phyloP scores from a whole-genome alignment of 2,113 vertebrate species.

The Rhynchopsitta pachyrhyncha region DNA sequence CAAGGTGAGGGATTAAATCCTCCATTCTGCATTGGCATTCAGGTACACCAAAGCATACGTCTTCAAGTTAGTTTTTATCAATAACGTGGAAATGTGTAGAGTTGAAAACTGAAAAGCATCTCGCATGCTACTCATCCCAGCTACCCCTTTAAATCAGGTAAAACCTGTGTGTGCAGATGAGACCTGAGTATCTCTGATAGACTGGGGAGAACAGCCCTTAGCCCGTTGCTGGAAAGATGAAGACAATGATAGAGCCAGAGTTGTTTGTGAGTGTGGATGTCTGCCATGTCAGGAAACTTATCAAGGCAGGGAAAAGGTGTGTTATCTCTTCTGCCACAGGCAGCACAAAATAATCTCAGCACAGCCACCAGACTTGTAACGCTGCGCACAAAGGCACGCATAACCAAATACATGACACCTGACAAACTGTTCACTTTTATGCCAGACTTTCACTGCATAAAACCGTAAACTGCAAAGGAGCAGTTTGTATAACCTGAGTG shows the following conservation, averaged over 20 bases:
- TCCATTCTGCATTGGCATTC: background rate
- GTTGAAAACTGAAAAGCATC: background rate
- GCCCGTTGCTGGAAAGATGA: background rate
- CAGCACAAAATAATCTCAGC: background rate
- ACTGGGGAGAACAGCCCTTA: background rate
- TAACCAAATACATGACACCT: background rate
- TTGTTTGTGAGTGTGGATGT: background rate
- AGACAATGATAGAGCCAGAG: fast-evolving
- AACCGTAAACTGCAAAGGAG: background rate
- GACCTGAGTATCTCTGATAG: background rate
- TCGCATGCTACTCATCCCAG: background rate
- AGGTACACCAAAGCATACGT: background rate
- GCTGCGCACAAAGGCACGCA: background rate
- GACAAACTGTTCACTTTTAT: background rate
- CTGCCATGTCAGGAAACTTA: background rate
- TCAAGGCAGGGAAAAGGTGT: background rate
- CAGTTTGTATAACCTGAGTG: background rate
- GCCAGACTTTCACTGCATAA: background rate
- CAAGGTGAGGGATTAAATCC: background rate
- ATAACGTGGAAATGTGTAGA: background rate
- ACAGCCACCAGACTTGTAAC: background rate
- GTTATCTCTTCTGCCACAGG: background rate
- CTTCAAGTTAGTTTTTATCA: background rate
- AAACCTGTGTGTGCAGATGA: background rate
- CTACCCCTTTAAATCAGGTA: background rate